Evolutionary conservation across 2,113 vertebrate species (phyloP).

Genomic region (Furnarius figulus): DNA sequence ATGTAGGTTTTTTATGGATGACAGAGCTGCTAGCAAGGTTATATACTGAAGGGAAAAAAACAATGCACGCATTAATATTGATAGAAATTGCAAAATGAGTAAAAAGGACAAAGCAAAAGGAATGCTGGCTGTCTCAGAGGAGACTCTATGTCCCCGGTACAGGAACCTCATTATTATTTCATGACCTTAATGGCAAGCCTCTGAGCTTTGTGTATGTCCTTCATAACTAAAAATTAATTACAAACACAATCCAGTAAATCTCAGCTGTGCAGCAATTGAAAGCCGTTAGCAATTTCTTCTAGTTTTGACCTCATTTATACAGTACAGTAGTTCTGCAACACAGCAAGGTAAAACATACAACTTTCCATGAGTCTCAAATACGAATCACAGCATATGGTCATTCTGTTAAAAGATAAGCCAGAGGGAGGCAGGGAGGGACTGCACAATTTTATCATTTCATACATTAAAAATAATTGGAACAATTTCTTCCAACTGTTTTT

Average conservation of each 20-base stretch:
- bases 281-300: neutral
- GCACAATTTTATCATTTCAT: slow-evolving; percentile 9
- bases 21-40: neutral
- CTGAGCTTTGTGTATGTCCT: neutral
- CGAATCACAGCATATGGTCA: neutral
- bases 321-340: neutral
- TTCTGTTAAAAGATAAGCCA: neutral
- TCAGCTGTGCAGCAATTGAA: neutral
- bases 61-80: slow-evolving; percentile 23
- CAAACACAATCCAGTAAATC: neutral
- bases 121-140: slow-evolving; percentile 28
- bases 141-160: slow-evolving; percentile 21
- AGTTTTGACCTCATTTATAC: neutral
- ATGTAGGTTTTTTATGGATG: neutral
- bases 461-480: slow-evolving; percentile 29
- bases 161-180: slow-evolving; percentile 63
- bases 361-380: neutral
- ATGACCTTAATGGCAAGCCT: slow-evolving; percentile 25
- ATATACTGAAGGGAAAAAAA: neutral
- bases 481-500: slow-evolving; percentile 21
- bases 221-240: slow-evolving; percentile 4
- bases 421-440: neutral
- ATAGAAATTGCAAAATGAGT: slow-evolving; percentile 39
- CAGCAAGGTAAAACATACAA: neutral
- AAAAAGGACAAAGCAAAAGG: slow-evolving; percentile 24